phyloP scores from a whole-genome alignment of 2,797 vertebrate genomes.

The Etheostoma nigrum region DNA sequence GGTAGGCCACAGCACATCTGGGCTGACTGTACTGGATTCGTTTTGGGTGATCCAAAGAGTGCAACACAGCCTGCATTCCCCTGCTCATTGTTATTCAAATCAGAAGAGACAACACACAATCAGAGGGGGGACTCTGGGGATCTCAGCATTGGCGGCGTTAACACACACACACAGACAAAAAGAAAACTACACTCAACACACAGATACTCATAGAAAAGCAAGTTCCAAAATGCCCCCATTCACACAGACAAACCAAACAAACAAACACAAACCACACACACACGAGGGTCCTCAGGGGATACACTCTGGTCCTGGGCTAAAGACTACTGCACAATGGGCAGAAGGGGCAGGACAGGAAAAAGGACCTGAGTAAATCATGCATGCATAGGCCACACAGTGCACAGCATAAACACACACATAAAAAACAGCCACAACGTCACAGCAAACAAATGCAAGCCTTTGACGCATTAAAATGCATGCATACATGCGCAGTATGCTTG shows the following conservation, averaged over 20 bases:
- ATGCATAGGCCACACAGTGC: constrained; percentile 60
- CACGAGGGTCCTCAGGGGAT: constrained; percentile 40
- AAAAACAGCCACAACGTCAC: constrained; percentile 13
- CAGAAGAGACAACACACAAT: constrained; percentile 64
- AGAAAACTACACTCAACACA: constrained; percentile 32
- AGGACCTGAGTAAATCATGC: constrained; percentile 72
- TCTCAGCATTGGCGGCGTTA: constrained; percentile 33
- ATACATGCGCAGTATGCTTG: neutral
- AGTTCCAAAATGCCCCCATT: constrained; percentile 33
- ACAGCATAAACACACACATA: constrained; percentile 51
- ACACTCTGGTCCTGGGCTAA: constrained; percentile 36
- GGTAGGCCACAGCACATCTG: constrained; percentile 68
- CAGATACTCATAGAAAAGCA: constrained; percentile 40
- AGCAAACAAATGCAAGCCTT: constrained; percentile 25
- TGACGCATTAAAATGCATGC: neutral
- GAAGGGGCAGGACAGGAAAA: constrained; percentile 51
- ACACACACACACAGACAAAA: constrained; percentile 45
- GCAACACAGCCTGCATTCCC: constrained; percentile 68
- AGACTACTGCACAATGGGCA: constrained; percentile 55
- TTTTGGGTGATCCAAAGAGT: constrained; percentile 59
- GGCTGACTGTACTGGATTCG: constrained; percentile 55
- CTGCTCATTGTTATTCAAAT: constrained; percentile 80
- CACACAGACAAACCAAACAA: constrained; percentile 11
- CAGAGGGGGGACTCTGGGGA: constrained; percentile 57
- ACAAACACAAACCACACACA: constrained; percentile 35